Evolutionary conservation across 1,140 invertebrate species (phyloP), one percentile per base, ranked within the genome.

Genomic region (Zaprionus taronus): DNA sequence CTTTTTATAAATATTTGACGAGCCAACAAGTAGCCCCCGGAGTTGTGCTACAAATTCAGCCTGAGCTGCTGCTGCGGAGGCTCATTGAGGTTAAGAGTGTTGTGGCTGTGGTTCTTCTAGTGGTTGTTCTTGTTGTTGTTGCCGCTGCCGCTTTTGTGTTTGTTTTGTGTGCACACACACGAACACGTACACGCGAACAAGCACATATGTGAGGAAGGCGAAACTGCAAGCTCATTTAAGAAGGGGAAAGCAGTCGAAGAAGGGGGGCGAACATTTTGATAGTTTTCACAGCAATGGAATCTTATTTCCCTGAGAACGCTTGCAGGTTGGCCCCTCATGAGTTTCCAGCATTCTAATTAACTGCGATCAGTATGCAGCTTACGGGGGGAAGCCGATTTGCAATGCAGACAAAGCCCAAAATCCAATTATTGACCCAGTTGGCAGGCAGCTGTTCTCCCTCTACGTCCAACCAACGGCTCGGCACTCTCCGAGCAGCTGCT

Each of bases 41-140:
- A 90, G 79, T 60, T 90, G 69, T 85, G 85, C 81, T 73, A 89
- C 65, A 83, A 73, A 74, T 72, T 49, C 68, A 62, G 28, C 64
- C 64, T 67, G 74, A 85, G 71, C 56, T n/a, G 70, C 20, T 64
- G 67, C 44, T 38, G 68, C 58, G 47, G 15, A 47, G 63, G 62
- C 79, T 82, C 85, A 90, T 90, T 85, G 85, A 85, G 85, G 85
- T 90, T 90, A 89, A 83, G 81, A 72, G 74, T 68, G 73, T 65
- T 56, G 61, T 58, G 60, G 85, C 72, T 73, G 77, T 62, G 80
- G 63, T 64, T 66, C 53, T 56, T 72, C 60, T 47, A 26, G 49
- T 65, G 51, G 47, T 34, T 65, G 20, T 68, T 76, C 76, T 64
- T 75, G 57, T 67, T 72, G 60, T 69, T 64, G 66, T 49, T 36